Conservation (phyloP, 23 tunicate species). For the Oikopleura dioica region DNA sequence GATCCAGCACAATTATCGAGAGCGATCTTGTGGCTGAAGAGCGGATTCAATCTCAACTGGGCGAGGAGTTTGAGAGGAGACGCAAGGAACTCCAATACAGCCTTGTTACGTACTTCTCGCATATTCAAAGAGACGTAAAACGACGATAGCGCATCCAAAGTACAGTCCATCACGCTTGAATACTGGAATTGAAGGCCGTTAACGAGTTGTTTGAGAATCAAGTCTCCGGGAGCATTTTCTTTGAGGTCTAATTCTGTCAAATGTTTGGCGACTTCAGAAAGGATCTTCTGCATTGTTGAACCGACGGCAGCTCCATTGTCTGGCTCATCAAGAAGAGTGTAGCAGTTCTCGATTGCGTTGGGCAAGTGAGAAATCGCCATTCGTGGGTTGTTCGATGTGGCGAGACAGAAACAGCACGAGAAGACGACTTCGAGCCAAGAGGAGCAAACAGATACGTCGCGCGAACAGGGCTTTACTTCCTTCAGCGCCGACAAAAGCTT, state of each 20-base stretch:
- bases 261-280: neutral
- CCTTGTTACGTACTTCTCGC: neutral
- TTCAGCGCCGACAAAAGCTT: neutral
- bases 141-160: neutral
- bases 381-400: neutral
- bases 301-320: neutral
- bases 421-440: neutral
- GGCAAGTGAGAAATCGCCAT: neutral
- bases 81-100: neutral
- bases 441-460: neutral
- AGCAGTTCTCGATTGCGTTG: neutral
- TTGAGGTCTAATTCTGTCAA: neutral
- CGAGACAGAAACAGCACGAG: neutral
- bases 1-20: conserved; percentile 1
- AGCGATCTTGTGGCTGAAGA: neutral
- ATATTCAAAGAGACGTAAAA: neutral
- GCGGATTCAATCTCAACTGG: neutral
- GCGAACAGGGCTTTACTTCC: neutral
- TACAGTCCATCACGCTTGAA: neutral
- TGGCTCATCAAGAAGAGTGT: neutral
- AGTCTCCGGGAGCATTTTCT: neutral
- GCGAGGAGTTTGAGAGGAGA: neutral
- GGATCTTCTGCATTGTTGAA: neutral
- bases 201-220: neutral
- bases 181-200: neutral